Percentiles rank a stretch among this genome's conserved stretches.
phyloP scores from a whole-genome alignment of 1,140 invertebrate species.

The Sycophaga agraensis region DNA sequence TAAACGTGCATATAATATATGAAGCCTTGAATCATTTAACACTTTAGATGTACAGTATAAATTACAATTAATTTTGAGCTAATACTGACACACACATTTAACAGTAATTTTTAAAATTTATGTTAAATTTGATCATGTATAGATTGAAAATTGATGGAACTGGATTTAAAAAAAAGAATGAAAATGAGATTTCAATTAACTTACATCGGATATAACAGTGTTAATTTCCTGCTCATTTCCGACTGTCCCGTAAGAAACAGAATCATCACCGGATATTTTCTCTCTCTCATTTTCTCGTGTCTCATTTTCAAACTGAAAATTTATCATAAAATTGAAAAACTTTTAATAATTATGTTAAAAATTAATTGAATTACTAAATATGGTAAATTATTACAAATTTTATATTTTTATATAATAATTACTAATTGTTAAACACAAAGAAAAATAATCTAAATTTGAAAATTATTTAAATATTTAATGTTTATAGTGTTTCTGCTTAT shows the following conservation, averaged over 20 bases:
- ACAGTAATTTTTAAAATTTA: neutral
- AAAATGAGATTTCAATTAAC: neutral
- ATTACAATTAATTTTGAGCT: no score
- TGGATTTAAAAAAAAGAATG: neutral
- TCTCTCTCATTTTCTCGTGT: conserved; percentile 36
- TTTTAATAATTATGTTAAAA: neutral
- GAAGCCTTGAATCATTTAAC: no score
- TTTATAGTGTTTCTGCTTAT: no score
- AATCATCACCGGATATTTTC: conserved; percentile 44
- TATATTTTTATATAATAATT: neutral
- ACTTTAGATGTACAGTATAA: no score
- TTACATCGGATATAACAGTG: conserved; percentile 33
- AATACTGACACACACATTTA: no score
- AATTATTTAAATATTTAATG: no score
- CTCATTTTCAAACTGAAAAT: conserved; percentile 34
- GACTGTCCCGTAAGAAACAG: conserved; percentile 42
- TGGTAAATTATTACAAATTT: neutral
- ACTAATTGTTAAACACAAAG: no score
- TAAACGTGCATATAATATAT: no score
- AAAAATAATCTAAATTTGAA: no score
- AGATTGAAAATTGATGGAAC: neutral
- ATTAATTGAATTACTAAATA: neutral
- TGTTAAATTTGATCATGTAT: neutral
- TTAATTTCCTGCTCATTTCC: conserved; percentile 29
- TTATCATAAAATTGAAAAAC: neutral